Percentiles rank a stretch among this genome's conserved stretches.
Conservation (phyloP, 2,797 vertebrate genomes). For the Melanotaenia trifasciata region DNA sequence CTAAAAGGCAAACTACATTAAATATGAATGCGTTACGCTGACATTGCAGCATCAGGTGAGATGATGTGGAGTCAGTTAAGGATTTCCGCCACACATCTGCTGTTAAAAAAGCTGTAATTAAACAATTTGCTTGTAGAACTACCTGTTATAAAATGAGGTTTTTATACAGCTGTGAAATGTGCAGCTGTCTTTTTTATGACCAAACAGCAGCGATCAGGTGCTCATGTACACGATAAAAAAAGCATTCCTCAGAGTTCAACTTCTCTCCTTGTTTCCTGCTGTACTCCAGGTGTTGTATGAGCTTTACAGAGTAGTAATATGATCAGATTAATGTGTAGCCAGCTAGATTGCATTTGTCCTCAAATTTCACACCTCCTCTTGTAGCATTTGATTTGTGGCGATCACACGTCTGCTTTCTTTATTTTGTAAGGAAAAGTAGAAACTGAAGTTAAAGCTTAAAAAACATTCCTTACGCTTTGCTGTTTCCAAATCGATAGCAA, state of each 20-base stretch:
- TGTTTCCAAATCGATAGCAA: constrained; percentile 35
- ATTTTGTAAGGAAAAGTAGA: background rate
- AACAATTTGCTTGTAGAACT: constrained; percentile 41
- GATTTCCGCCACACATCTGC: constrained; percentile 1
- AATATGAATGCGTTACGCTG: no score
- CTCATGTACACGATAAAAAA: background rate
- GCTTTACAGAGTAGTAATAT: constrained; percentile 24
- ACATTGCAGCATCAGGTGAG: background rate
- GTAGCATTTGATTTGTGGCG: constrained; percentile 3
- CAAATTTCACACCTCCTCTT: background rate
- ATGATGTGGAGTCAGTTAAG: background rate
- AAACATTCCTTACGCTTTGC: constrained; percentile 21
- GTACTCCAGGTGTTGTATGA: constrained; percentile 20
- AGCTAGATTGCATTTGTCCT: constrained; percentile 8
- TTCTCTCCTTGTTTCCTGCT: constrained; percentile 32
- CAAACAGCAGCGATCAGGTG: constrained; percentile 46
- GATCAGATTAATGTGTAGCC: constrained; percentile 24
- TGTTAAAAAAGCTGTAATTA: constrained; percentile 38
- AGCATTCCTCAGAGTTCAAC: constrained; percentile 55
- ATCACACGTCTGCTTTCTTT: constrained; percentile 9
- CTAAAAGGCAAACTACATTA: no score
- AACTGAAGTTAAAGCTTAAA: constrained; percentile 17
- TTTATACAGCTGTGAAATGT: constrained; percentile 39
- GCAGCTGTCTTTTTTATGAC: constrained; percentile 56
- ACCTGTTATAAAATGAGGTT: constrained; percentile 40